These are phyloP conservation scores for Chloroceryle aenea DNA, from an alignment of 2,113 vertebrate species.

Conservation along the genomic window DNA sequence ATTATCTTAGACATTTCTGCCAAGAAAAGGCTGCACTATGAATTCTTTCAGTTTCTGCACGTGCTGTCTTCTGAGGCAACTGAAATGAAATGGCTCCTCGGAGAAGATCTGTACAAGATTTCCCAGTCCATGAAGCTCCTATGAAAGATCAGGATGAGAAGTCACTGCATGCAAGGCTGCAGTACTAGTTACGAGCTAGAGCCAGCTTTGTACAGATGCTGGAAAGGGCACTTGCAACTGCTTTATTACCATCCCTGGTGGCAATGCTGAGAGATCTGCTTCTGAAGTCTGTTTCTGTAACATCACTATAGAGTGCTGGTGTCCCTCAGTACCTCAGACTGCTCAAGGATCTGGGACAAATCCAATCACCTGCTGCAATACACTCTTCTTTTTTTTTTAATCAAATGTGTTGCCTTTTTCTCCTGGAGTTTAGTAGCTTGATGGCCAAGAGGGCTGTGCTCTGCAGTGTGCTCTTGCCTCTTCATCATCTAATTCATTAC, in stretches of 20 bases:
- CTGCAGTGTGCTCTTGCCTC: not conserved
- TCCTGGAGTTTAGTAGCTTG: not conserved
- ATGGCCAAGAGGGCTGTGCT: not conserved
- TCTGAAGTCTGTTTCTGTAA: not conserved
- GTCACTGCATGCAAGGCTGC: not conserved
- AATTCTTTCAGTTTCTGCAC: slow-evolving; percentile 1
- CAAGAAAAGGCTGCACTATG: not conserved
- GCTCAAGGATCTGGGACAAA: not conserved
- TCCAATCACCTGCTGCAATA: not conserved
- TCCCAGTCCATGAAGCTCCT: not conserved
- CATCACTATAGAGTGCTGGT: fast-evolving
- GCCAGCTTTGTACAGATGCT: not conserved
- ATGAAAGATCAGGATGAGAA: not conserved
- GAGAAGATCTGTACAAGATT: not conserved
- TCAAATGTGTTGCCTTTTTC: not conserved
- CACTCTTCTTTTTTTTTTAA: not conserved
- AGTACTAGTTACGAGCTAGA: not conserved
- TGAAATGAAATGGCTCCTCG: not conserved
- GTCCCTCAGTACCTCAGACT: not conserved
- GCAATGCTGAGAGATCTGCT: not conserved
- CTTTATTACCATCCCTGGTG: not conserved
- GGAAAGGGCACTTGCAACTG: not conserved
- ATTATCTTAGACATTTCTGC: not conserved
- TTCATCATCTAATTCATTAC: not conserved
- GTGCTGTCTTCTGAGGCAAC: not conserved